Conservation (phyloP, 2,797 vertebrate genomes). For the Octomys mimax region DNA sequence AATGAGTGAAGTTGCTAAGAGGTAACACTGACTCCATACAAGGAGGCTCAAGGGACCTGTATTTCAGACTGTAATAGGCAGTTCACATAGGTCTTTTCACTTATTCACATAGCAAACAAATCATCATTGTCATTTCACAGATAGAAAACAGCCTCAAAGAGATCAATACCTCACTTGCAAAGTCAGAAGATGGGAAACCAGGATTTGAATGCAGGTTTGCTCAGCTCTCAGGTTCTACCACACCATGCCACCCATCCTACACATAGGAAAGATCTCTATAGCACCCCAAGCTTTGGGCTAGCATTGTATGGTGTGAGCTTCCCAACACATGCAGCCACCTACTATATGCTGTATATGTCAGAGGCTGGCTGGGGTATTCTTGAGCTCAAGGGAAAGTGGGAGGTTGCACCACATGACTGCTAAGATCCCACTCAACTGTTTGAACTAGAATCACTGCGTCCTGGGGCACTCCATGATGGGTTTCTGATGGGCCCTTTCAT, state of each 20-base stretch:
- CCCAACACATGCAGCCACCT: background rate
- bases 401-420: background rate
- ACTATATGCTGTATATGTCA: background rate
- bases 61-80: background rate
- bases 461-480: background rate
- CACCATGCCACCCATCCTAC: background rate
- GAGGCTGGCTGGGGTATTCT: background rate
- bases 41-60: background rate
- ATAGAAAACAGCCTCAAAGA: constrained; percentile 39
- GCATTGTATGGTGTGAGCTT: background rate
- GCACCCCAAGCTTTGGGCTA: background rate
- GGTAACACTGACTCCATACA: background rate
- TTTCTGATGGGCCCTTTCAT: background rate
- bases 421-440: background rate
- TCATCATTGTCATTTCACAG: background rate
- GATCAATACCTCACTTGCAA: background rate
- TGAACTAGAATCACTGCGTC: background rate
- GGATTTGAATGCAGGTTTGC: constrained; percentile 30
- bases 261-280: background rate
- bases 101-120: background rate
- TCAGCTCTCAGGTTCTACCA: background rate
- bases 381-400: background rate
- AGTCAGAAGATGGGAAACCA: background rate
- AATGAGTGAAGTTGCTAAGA: background rate
- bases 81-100: background rate